These are phyloP conservation scores for Paradoxurus hermaphroditus DNA, from an alignment of 2,113 vertebrate species.

Conservation along the genomic window DNA sequence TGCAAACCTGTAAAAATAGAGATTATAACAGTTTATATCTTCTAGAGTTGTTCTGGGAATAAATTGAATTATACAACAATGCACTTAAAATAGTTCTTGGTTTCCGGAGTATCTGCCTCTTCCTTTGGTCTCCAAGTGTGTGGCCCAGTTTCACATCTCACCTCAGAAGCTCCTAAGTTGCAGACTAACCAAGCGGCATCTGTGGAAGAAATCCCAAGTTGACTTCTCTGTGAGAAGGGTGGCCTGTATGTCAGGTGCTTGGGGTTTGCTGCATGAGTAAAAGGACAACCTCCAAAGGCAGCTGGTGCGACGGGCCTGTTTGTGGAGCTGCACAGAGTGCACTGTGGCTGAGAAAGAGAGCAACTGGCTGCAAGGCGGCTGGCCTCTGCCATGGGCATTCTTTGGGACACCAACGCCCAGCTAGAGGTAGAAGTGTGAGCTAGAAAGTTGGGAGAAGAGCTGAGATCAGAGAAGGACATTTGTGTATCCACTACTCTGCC, in stretches of 20 bases:
- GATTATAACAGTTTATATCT: neutral
- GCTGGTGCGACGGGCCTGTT: neutral
- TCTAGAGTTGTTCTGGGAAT: neutral
- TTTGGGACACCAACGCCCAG: rapidly evolving
- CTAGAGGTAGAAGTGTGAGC: neutral
- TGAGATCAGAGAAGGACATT: neutral
- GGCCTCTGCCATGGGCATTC: neutral
- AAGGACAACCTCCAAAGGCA: too few species aligned
- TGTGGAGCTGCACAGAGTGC: neutral
- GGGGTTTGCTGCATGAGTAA: neutral
- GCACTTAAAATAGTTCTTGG: neutral
- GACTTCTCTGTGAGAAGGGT: neutral
- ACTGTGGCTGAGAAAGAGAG: too few species aligned
- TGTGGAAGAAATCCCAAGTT: neutral
- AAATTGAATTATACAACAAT: neutral
- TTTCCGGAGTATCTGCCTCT: neutral
- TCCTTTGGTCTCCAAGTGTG: neutral
- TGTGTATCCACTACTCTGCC: too few species aligned
- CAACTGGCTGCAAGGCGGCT: rapidly evolving
- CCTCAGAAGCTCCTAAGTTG: too few species aligned
- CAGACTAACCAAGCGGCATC: neutral
- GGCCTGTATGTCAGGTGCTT: neutral
- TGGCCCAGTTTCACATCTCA: neutral
- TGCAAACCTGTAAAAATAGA: neutral
- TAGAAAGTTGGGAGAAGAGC: neutral